A percentile compares a stretch with the other conserved stretches of the same genome.
Evolutionary conservation across 2,888 invertebrate species (phyloP).

Genomic region (Perizoma affinitatum): DNA sequence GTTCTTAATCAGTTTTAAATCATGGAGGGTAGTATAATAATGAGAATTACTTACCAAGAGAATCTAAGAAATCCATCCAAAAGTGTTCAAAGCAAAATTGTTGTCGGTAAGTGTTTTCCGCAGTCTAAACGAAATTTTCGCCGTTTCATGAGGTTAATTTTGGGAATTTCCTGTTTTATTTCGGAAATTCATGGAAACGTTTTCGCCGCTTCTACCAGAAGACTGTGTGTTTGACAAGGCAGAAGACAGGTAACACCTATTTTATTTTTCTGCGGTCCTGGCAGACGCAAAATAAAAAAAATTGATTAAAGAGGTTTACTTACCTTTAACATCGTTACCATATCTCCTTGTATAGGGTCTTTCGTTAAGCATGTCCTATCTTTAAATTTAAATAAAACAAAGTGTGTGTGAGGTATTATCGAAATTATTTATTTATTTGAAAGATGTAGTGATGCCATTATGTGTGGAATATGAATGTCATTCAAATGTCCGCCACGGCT

Average conservation of each 20-base stretch:
- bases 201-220: conserved; percentile 8
- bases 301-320: not conserved
- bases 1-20: too few relatives aligned
- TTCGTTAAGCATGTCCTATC: too few relatives aligned
- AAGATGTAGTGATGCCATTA: too few relatives aligned
- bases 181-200: conserved; percentile 18
- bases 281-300: not conserved
- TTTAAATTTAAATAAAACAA: too few relatives aligned
- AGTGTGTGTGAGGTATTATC: too few relatives aligned
- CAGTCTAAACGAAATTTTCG: conserved; percentile 43
- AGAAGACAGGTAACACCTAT: not conserved
- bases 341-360: too few relatives aligned
- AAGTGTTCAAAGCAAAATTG: conserved; percentile 20
- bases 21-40: not conserved
- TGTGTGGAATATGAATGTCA: too few relatives aligned
- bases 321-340: too few relatives aligned
- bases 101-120: conserved; percentile 19
- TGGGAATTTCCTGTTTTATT: conserved; percentile 38
- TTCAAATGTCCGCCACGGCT: too few relatives aligned
- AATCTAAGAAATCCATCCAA: conserved; percentile 71
- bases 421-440: too few relatives aligned
- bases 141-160: conserved; percentile 44
- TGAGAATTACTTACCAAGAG: conserved; percentile 54
- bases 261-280: conserved; percentile 7
- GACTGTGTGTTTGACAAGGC: conserved; percentile 3